Percentiles rank a stretch among this genome's conserved stretches.
Conservation (phyloP, 1,140 invertebrate genomes). For the Drosophila nebulosa region DNA sequence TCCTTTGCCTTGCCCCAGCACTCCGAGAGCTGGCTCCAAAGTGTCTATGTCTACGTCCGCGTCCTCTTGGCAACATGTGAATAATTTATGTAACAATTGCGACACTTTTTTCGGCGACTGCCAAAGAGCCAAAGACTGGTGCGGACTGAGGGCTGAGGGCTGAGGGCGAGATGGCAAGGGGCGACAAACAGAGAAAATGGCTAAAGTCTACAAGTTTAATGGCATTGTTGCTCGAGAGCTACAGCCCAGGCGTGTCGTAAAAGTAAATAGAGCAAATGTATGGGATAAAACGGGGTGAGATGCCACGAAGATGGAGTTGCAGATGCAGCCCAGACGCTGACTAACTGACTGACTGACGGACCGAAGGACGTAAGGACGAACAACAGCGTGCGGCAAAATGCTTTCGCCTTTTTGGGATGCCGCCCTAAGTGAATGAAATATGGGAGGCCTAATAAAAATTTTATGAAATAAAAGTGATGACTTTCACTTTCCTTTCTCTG, state of each 20-base stretch:
- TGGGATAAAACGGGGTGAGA: background rate
- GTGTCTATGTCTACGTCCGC: constrained; percentile 3
- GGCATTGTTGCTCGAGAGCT: constrained; percentile 70
- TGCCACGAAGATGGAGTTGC: background rate
- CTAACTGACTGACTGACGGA: no score
- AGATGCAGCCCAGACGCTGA: constrained; percentile 17
- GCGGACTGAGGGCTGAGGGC: background rate
- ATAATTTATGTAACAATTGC: constrained; percentile 78
- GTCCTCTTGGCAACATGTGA: constrained; percentile 47
- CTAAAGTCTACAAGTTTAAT: constrained; percentile 64
- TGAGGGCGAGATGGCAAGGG: no score
- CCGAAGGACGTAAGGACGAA: background rate
- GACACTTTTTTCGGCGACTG: constrained; percentile 54
- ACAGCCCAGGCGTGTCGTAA: constrained; percentile 64
- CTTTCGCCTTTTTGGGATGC: constrained; percentile 16
- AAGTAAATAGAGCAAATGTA: constrained; percentile 71
- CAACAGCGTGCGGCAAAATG: background rate
- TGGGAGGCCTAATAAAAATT: constrained; percentile 72
- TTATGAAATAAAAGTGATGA: constrained; percentile 78
- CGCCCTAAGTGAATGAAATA: constrained; percentile 73
- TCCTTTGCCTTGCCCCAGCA: background rate
- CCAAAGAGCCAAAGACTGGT: background rate
- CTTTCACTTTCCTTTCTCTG: constrained; percentile 61
- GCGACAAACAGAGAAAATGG: background rate
- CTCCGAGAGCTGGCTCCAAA: constrained; percentile 19